These are phyloP conservation scores for Microcebus jonahi DNA, from an alignment of 2,113 vertebrate genomes.

Conservation along the genomic window DNA sequence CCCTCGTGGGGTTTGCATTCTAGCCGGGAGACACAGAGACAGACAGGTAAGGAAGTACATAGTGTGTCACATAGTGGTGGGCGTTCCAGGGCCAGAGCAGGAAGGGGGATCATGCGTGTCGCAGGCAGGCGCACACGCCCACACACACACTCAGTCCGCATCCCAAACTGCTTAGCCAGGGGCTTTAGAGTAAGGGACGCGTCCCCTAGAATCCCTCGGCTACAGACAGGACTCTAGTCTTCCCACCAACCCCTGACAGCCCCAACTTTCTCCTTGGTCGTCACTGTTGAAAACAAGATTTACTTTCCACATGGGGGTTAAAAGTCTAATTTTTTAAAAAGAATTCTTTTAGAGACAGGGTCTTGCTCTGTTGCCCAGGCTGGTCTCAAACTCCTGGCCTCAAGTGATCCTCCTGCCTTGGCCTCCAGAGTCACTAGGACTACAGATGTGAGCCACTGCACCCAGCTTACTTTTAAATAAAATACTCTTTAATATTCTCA, in stretches of 20 bases:
- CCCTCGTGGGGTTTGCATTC: fast-evolving
- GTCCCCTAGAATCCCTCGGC: no score
- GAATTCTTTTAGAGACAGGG: background rate
- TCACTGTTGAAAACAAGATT: background rate
- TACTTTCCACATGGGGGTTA: background rate
- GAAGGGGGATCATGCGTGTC: no score
- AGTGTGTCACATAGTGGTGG: fast-evolving
- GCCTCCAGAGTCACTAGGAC: background rate
- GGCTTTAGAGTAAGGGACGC: background rate
- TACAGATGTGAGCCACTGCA: background rate
- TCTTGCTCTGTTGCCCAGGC: background rate
- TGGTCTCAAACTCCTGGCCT: background rate
- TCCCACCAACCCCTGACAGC: background rate
- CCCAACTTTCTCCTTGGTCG: background rate
- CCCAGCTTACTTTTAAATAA: background rate
- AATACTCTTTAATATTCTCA: background rate
- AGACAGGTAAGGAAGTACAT: no score
- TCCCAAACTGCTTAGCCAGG: background rate
- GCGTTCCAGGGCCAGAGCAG: background rate
- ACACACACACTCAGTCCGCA: no score
- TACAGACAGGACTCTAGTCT: background rate
- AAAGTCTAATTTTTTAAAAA: background rate
- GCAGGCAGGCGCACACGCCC: background rate
- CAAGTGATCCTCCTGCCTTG: background rate
- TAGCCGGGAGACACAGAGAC: no score